phyloP scores from a whole-genome alignment of 2,113 vertebrate genomes.

The Ceyx cyanopectus region DNA sequence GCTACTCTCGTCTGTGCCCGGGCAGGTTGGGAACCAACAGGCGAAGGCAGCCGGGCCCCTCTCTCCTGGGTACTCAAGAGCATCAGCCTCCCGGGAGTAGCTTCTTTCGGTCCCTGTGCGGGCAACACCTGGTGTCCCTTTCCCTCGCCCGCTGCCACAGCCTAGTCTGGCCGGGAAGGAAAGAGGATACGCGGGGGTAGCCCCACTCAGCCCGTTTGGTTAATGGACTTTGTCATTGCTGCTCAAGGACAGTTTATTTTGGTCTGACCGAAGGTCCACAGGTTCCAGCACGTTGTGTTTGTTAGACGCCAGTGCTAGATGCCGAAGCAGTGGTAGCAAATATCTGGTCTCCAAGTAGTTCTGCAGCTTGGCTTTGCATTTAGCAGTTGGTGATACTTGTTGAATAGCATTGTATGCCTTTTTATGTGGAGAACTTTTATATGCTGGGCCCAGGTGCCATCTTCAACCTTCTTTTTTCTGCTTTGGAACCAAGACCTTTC shows the following conservation, averaged over 20 bases:
- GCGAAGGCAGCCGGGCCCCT: not conserved
- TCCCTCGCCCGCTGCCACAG: not conserved
- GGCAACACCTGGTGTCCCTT: no score
- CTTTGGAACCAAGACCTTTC: not conserved
- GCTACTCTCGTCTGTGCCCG: not conserved
- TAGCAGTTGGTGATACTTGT: not conserved
- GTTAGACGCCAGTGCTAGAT: not conserved
- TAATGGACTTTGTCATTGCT: not conserved
- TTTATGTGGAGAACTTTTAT: not conserved
- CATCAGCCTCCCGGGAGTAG: not conserved
- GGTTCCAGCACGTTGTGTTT: not conserved
- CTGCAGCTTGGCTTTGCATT: not conserved
- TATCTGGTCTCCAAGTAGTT: not conserved
- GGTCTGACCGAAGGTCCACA: rapidly evolving
- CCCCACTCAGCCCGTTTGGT: rapidly evolving
- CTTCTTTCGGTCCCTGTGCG: not conserved
- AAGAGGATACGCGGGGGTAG: rapidly evolving
- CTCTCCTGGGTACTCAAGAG: not conserved
- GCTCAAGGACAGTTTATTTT: not conserved
- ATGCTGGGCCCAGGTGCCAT: rapidly evolving
- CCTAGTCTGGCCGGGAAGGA: not conserved
- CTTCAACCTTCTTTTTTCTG: not conserved
- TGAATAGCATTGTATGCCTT: rapidly evolving
- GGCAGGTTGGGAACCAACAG: not conserved
- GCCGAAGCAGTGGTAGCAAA: not conserved